Base-by-base conservation (phyloP, 2,888 invertebrate genomes). In the Agriopis aurantiaria region DNA sequence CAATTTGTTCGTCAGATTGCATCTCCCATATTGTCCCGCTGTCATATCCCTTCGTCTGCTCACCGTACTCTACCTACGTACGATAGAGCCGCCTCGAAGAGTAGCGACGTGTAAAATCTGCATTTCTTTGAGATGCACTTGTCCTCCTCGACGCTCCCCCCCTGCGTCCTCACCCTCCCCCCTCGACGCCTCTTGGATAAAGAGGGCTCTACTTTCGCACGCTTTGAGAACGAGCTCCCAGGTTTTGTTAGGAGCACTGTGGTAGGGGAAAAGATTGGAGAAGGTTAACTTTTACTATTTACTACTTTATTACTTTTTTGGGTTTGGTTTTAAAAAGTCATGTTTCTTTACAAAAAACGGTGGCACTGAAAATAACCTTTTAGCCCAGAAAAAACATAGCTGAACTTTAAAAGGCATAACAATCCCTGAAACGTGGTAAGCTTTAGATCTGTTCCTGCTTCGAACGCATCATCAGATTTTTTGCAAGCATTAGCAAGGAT, bases 61-160 rank as follows among this genome's bases (percentile, higher is more conserved):
- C 63, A 82, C 88, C 66, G 69, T 89, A 86, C 88, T 6, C 45
- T 17, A 66, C 68, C 61, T 73, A 77, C 76, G 80, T 85, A 78
- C 91, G 89, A 91, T 91, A 91, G 90, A 89, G 87, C 86, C 89
- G 84, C 56, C 88, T 88, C 90, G 87, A 91, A 91, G 92, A 91
- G 93, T 90, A 93, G 93, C 93, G 92, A 93, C 93, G 93, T 93
- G 93, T 94, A 93, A 93, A 93, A 94, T 94, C 93, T 93, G 93
- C 93, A 94, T 94, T 94, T 94, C 93, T 94, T 94, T 94, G 93
- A 94, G 93, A 93, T 93, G 93, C 93, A 94, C 93, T 93, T 93
- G 93, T 92, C 87, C 85, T 84, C 83, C 71, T 71, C 63, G 60
- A 69, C 60, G 33, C 80, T 68, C 68, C 71, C 65, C 77, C 75